phyloP scores from a whole-genome alignment of 2,888 invertebrate species.

The Luperina nickerlii region DNA sequence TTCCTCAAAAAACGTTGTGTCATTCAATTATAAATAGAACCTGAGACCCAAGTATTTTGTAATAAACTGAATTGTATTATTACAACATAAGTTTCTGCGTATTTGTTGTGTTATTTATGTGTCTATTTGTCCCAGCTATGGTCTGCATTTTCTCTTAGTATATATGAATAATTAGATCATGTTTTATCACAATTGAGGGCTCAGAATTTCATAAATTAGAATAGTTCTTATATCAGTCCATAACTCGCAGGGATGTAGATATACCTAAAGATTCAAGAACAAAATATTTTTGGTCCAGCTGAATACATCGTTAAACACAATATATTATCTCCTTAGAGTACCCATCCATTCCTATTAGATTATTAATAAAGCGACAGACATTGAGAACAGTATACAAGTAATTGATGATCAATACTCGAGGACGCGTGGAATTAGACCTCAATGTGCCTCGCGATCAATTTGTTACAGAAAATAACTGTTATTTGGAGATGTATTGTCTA shows the following conservation, averaged over 20 bases:
- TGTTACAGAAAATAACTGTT: conserved; percentile 33
- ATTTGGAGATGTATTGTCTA: conserved; percentile 11
- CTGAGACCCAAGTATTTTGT: conserved; percentile 5
- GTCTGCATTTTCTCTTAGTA: not conserved
- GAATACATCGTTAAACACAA: conserved; percentile 11
- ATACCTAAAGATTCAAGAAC: not conserved
- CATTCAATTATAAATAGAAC: conserved; percentile 45
- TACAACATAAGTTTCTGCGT: not conserved
- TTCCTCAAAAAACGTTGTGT: conserved; percentile 39
- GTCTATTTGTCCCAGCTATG: not conserved
- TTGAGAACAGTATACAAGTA: conserved; percentile 41
- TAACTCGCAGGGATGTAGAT: not conserved
- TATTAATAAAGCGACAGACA: conserved; percentile 46
- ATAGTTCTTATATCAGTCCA: not conserved
- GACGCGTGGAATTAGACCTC: conserved; percentile 18
- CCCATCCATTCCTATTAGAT: conserved; percentile 37
- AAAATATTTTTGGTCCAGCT: conserved; percentile 5
- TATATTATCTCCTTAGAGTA: conserved; percentile 14
- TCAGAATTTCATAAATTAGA: not conserved
- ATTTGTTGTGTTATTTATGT: not conserved
- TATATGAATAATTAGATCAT: not conserved
- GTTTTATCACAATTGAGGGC: not conserved
- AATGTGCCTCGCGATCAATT: conserved; percentile 39
- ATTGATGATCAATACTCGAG: conserved; percentile 53
- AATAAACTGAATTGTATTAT: conserved; percentile 34